Percentiles rank a stretch among this genome's conserved stretches.
These are phyloP conservation scores for Bos indicus DNA, from an alignment of 2,113 vertebrate genomes.

Conservation along the genomic window DNA sequence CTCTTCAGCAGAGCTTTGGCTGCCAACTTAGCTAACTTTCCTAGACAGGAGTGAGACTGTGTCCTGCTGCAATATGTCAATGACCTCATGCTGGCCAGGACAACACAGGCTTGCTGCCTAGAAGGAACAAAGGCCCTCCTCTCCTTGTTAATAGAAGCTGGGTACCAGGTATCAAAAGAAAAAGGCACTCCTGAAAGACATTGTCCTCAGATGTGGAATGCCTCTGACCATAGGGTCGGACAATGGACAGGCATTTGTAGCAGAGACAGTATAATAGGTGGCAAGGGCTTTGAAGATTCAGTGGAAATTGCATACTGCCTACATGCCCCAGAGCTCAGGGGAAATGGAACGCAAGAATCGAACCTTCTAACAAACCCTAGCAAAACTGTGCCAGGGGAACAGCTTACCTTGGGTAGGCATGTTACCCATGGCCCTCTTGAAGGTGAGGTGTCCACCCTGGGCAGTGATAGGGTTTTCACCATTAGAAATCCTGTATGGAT, in stretches of 20 bases:
- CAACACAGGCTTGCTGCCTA: not conserved
- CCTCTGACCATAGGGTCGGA: not conserved
- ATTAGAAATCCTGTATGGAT: not conserved
- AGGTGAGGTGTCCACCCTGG: not conserved
- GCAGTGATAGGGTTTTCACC: not conserved
- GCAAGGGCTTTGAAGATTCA: not conserved
- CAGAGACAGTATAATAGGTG: not conserved
- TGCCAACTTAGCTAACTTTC: not conserved
- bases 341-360: rapidly evolving
- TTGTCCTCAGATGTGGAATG: not conserved
- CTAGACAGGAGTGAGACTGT: not conserved
- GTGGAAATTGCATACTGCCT: not conserved
- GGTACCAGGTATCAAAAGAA: not conserved
- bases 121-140: not conserved
- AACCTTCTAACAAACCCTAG: not conserved
- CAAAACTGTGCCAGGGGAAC: not conserved
- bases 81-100: not conserved
- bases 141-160: not conserved
- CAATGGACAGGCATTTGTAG: not conserved
- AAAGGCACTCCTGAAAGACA: not conserved
- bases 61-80: not conserved
- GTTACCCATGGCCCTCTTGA: not conserved
- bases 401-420: not conserved
- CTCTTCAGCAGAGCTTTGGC: not conserved
- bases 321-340: not conserved